phyloP scores from a whole-genome alignment of 2,888 invertebrate genomes.

The Eremobia ochroleuca region DNA sequence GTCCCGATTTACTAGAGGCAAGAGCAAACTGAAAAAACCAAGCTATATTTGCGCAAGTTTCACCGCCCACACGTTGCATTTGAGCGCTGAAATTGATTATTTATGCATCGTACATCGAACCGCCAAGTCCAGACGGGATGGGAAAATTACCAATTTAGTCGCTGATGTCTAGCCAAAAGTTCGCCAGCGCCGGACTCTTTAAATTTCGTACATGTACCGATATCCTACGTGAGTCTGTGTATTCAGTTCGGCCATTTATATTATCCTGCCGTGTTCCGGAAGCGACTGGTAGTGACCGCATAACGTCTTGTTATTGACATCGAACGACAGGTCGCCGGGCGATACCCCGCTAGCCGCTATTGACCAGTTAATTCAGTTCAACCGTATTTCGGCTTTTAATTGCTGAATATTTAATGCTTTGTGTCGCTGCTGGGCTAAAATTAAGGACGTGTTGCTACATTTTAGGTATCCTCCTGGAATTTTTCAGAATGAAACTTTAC shows the following conservation, averaged over 20 bases:
- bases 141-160: conserved; percentile 30
- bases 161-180: conserved; percentile 4
- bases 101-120: neutral
- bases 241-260: conserved; percentile 28
- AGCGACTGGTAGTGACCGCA: conserved; percentile 32
- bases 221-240: conserved; percentile 19
- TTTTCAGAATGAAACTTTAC: neutral
- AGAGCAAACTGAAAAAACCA: neutral
- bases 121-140: conserved; percentile 7
- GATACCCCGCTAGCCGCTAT: conserved; percentile 38
- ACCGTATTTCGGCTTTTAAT: conserved; percentile 22
- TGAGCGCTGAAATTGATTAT: conserved; percentile 11
- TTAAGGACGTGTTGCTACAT: neutral
- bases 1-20: neutral
- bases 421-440: neutral
- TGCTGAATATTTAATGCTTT: conserved; percentile 7
- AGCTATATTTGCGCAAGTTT: neutral
- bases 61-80: conserved; percentile 14
- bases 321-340: conserved; percentile 43
- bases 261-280: conserved; percentile 46
- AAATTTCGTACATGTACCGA: conserved; percentile 7
- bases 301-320: conserved; percentile 51
- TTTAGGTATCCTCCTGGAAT: neutral
- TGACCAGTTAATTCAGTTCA: conserved; percentile 46
- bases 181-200: neutral